Evolutionary conservation across 1,140 invertebrate genomes (phyloP).

Genomic region (Riptortus pedestris): DNA sequence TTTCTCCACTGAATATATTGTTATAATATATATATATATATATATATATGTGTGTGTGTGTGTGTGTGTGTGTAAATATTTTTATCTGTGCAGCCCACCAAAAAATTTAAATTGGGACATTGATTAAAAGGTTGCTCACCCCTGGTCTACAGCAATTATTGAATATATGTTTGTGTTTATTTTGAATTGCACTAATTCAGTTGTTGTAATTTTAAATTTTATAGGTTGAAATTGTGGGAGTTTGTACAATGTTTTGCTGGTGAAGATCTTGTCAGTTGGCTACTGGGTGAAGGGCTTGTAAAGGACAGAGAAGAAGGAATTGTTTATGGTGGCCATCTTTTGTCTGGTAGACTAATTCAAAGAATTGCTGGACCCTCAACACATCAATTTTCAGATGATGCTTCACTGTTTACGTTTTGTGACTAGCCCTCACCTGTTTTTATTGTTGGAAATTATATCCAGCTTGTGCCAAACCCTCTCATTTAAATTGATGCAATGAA

Average conservation of each 20-base stretch:
- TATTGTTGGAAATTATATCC: neutral
- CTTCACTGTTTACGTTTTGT: conserved; percentile 22
- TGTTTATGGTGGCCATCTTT: conserved; percentile 67
- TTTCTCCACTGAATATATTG: no score
- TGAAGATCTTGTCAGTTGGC: conserved; percentile 73
- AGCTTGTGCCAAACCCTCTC: conserved; percentile 2
- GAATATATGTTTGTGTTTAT: no score
- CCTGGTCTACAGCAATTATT: no score
- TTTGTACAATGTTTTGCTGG: conserved; percentile 75
- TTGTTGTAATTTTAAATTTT: no score
- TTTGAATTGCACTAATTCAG: no score
- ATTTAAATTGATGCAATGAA: no score
- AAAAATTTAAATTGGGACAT: no score
- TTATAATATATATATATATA: no score
- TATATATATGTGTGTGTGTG: no score
- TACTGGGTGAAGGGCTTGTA: conserved; percentile 65
- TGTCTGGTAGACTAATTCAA: conserved; percentile 69
- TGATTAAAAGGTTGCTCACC: no score
- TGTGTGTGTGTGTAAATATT: no score
- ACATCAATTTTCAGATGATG: conserved; percentile 55
- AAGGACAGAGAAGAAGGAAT: conserved; percentile 63
- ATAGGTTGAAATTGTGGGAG: conserved; percentile 56
- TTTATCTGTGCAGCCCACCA: no score
- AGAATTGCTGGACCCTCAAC: conserved; percentile 58
- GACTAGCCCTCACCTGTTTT: conserved; percentile 2